Conservation (phyloP, 1,140 invertebrate species). For the Trichogramma pretiosum region DNA sequence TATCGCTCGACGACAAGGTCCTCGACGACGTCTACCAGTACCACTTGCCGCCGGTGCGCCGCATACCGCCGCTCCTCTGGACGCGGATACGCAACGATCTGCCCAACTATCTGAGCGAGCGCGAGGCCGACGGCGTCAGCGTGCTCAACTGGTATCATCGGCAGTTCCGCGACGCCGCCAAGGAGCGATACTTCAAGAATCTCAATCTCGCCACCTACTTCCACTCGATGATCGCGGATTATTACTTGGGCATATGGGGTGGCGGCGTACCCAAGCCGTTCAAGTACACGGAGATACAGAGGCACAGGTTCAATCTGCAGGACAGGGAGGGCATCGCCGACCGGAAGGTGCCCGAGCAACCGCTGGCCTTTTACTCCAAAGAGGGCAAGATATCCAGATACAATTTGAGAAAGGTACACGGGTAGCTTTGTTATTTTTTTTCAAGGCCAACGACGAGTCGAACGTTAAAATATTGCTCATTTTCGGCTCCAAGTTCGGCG, state of each 20-base stretch:
- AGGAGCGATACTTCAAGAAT: constrained; percentile 94
- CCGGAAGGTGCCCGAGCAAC: constrained; percentile 91
- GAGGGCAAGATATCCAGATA: constrained; percentile 80
- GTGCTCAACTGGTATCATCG: constrained; percentile 97
- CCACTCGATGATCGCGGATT: constrained; percentile 95
- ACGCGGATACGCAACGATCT: constrained; percentile 90
- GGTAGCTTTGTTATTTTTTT: too few relatives aligned
- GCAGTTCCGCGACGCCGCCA: constrained; percentile 88
- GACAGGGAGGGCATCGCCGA: constrained; percentile 91
- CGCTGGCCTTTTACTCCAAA: constrained; percentile 83
- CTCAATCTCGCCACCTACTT: constrained; percentile 93
- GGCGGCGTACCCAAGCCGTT: constrained; percentile 91
- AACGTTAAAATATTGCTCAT: constrained; percentile 12
- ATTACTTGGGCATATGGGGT: constrained; percentile 93
- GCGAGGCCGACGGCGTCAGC: constrained; percentile 93
- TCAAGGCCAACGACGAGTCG: too few relatives aligned
- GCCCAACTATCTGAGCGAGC: constrained; percentile 89
- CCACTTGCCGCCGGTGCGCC: constrained; percentile 86
- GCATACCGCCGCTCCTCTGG: constrained; percentile 93
- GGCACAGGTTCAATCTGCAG: constrained; percentile 76
- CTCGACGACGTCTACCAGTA: constrained; percentile 98
- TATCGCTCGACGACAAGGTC: constrained; percentile 87
- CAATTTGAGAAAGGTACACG: constrained; percentile 73
- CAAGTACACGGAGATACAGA: constrained; percentile 93
- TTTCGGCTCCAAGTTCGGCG: constrained; percentile 65